Percentiles rank a stretch among this genome's conserved stretches.
Evolutionary conservation across 2,888 invertebrate genomes (phyloP).

Genomic region (Hypena proboscidalis): DNA sequence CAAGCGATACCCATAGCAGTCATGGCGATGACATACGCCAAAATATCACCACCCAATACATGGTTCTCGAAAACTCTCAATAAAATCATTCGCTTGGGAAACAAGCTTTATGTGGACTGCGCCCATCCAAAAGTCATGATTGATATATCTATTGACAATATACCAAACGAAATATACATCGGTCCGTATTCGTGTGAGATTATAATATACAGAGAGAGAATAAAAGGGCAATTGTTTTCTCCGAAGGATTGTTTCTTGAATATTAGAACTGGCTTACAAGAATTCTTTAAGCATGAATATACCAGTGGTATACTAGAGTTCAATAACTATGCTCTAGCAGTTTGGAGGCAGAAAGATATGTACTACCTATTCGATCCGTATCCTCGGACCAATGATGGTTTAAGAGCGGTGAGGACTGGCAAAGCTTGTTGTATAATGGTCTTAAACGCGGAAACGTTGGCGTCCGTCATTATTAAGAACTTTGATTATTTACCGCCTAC

Average conservation of each 20-base stretch:
- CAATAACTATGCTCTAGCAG: constrained; percentile 83
- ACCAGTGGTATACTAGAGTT: constrained; percentile 85
- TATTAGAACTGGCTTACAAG: constrained; percentile 74
- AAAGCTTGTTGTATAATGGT: constrained; percentile 87
- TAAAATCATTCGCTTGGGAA: constrained; percentile 85
- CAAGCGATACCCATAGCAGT: constrained; percentile 86
- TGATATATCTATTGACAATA: constrained; percentile 81
- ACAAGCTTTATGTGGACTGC: constrained; percentile 84
- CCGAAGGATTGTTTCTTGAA: constrained; percentile 81
- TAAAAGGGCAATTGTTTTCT: constrained; percentile 77
- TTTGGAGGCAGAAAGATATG: constrained; percentile 88
- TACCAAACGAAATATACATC: constrained; percentile 83
- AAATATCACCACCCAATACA: constrained; percentile 87
- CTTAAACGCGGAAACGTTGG: constrained; percentile 83
- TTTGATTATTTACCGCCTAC: constrained; percentile 77
- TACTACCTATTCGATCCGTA: constrained; percentile 88
- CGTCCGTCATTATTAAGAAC: constrained; percentile 81
- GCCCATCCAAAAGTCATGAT: constrained; percentile 74
- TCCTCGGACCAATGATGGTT: constrained; percentile 85
- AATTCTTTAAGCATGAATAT: constrained; percentile 82
- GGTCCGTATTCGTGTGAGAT: constrained; percentile 86
- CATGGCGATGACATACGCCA: constrained; percentile 86
- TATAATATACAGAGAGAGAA: constrained; percentile 82
- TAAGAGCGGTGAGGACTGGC: constrained; percentile 81
- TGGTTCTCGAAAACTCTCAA: constrained; percentile 86